phyloP scores from a whole-genome alignment of 2,888 invertebrate species.

The Proisotoma minuta region DNA sequence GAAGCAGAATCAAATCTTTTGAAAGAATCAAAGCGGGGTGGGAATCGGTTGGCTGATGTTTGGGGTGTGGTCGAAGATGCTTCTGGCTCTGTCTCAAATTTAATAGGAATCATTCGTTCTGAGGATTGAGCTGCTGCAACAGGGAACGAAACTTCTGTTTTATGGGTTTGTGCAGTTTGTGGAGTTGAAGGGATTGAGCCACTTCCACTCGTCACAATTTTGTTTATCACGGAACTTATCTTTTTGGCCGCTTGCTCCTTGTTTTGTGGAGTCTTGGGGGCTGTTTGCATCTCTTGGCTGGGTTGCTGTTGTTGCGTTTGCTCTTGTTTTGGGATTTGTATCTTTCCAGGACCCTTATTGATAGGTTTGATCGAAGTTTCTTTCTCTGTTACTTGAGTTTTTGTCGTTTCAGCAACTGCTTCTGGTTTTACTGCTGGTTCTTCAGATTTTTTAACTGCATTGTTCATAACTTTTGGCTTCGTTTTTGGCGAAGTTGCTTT shows the following conservation, averaged over 20 bases:
- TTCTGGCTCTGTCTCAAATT: slow-evolving; percentile 56
- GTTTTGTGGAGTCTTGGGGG: slow-evolving; percentile 28
- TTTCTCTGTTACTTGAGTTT: background rate
- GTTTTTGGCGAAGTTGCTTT: slow-evolving; percentile 11
- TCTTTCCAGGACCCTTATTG: slow-evolving; percentile 49
- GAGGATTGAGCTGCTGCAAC: slow-evolving; percentile 53
- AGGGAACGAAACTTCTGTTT: slow-evolving; percentile 59
- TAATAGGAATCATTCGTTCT: slow-evolving; percentile 66
- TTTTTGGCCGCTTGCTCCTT: slow-evolving; percentile 45
- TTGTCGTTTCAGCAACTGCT: background rate
- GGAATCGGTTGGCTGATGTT: slow-evolving; percentile 1
- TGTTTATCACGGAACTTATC: slow-evolving; percentile 41
- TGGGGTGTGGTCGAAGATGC: slow-evolving; percentile 48
- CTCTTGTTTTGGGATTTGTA: slow-evolving; percentile 53
- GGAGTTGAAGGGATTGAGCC: background rate
- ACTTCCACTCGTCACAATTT: slow-evolving; percentile 36
- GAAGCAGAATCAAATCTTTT: slow-evolving; percentile 26
- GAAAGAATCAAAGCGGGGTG: slow-evolving; percentile 13
- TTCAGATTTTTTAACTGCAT: background rate
- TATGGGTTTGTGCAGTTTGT: slow-evolving; percentile 16
- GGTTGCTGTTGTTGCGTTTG: slow-evolving; percentile 53
- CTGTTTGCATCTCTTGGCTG: slow-evolving; percentile 40
- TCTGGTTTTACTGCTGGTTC: background rate
- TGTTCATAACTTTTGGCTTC: slow-evolving; percentile 3
- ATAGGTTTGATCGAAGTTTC: slow-evolving; percentile 36